A percentile compares a stretch with the other conserved stretches of the same genome.
Conservation (phyloP, 1,140 invertebrate genomes). For the Apis cerana region DNA sequence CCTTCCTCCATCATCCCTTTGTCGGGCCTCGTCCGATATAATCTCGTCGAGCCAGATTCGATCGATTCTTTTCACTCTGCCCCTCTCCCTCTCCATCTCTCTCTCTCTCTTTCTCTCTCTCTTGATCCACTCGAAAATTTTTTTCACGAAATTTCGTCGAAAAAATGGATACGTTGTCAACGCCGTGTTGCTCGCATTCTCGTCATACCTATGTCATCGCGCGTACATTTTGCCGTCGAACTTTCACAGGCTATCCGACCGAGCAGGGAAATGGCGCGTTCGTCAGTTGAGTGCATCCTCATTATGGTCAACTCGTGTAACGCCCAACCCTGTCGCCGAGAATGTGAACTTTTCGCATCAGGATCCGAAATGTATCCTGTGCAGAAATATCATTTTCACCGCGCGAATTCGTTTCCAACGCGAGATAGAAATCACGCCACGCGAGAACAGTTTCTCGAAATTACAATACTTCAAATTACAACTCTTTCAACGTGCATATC, state of each 20-base stretch:
- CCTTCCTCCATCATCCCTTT: conserved; percentile 13
- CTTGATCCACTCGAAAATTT: conserved; percentile 19
- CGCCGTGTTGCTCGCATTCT: conserved; percentile 13
- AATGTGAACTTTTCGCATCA: conserved; percentile 16
- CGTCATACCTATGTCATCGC: conserved; percentile 3
- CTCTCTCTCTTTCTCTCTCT: too few species aligned
- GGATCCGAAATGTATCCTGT: neutral
- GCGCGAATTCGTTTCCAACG: too few species aligned
- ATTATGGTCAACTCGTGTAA: conserved; percentile 24
- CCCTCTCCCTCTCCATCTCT: too few species aligned
- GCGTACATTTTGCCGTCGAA: neutral
- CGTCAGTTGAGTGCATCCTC: conserved; percentile 41
- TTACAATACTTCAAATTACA: too few species aligned
- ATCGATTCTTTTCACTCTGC: neutral
- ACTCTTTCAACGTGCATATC: too few species aligned
- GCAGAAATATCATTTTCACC: too few species aligned
- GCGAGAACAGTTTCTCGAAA: too few species aligned
- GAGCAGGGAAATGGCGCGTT: conserved; percentile 14
- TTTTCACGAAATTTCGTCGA: conserved; percentile 29
- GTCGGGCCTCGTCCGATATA: conserved; percentile 31
- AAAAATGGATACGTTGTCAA: conserved; percentile 22
- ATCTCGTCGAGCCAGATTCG: conserved; percentile 32
- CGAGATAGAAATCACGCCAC: too few species aligned
- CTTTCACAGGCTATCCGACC: neutral
- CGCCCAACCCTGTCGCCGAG: neutral